phyloP scores from a whole-genome alignment of 2,888 invertebrate species.

The Amaurobius ferox region DNA sequence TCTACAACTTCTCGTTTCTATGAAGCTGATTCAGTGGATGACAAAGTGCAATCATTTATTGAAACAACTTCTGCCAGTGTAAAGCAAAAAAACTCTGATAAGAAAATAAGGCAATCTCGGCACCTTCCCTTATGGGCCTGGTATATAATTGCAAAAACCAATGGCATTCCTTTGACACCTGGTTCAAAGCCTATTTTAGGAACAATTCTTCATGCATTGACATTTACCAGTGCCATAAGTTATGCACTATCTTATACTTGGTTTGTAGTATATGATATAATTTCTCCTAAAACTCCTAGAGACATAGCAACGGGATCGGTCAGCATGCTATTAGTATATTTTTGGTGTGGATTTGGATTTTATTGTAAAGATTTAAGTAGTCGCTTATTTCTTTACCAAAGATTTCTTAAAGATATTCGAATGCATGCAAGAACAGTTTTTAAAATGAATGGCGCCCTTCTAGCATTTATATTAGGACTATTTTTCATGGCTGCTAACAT shows the following conservation, averaged over 20 bases:
- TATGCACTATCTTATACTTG: conserved; percentile 76
- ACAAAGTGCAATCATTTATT: conserved; percentile 49
- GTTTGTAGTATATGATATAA: conserved; percentile 77
- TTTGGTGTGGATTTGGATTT: conserved; percentile 78
- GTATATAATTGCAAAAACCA: conserved; percentile 76
- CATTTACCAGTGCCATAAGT: conserved; percentile 75
- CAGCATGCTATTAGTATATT: conserved; percentile 76
- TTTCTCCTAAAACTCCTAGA: conserved; percentile 76
- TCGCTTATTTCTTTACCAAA: conserved; percentile 77
- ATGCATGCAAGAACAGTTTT: conserved; percentile 78
- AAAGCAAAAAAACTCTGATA: conserved; percentile 21
- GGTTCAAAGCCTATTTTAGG: conserved; percentile 75
- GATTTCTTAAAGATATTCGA: conserved; percentile 78
- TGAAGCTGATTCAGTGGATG: conserved; percentile 47
- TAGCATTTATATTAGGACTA: conserved; percentile 76
- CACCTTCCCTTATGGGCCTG: conserved; percentile 77
- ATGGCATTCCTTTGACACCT: conserved; percentile 76
- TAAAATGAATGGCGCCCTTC: conserved; percentile 77
- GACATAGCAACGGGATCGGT: conserved; percentile 77
- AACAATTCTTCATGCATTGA: conserved; percentile 76
- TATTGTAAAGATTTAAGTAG: conserved; percentile 78
- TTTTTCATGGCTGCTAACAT: conserved; percentile 75
- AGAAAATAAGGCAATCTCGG: conserved; percentile 75
- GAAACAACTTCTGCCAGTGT: conserved; percentile 31
- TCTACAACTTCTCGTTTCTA: conserved; percentile 59